Evolutionary conservation across 2,888 invertebrate species (phyloP), one percentile per base, ranked within the genome.

Genomic region (Phalera bucephala): DNA sequence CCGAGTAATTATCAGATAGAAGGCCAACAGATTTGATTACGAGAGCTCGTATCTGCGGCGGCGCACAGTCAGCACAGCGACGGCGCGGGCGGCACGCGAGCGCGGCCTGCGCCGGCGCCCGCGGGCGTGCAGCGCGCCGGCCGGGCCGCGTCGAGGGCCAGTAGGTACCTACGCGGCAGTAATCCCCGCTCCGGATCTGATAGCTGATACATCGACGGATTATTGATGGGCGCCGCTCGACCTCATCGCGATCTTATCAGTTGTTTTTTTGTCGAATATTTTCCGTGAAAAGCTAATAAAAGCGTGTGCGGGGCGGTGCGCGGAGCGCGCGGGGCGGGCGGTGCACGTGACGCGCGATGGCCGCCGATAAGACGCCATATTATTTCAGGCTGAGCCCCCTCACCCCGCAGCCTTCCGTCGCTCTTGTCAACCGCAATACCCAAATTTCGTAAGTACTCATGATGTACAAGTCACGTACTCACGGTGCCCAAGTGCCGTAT

Each of bases 1-100:
- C 57, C 59, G 60, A 65, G 63, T 80, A 83, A 84, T 85, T 86
- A 86, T 87, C 86, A 83, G 87, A 85, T 86, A 86, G 68, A 78
- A 67, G 70, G 64, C 67, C 61, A 55, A 70, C 71, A 85, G 84
- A 84, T 84, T 84, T 82, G 83, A 86, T 86, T 82, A 82, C 57
- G 74, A 78, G 79, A 82, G 77, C 66, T 66, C 65, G 27, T 76
- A 72, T 76, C 76, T 78, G 64, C 45, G 57, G 51, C 43, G 55
- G 33, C 63, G 51, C 46, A 75, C 71, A 60, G 69, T 67, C 43
- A 49, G 40, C 42, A 56, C 66, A 50, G 55, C 62, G 71, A 47
- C 56, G 64, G 42, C 40, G 42, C 39, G 29, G 20, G 20, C 30
- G 31, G 34, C 27, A 11, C 31, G 31, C 33, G 30, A 23, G 30